Evolutionary conservation across 1,140 invertebrate species (phyloP).

Genomic region (Rhopalosiphum padi): DNA sequence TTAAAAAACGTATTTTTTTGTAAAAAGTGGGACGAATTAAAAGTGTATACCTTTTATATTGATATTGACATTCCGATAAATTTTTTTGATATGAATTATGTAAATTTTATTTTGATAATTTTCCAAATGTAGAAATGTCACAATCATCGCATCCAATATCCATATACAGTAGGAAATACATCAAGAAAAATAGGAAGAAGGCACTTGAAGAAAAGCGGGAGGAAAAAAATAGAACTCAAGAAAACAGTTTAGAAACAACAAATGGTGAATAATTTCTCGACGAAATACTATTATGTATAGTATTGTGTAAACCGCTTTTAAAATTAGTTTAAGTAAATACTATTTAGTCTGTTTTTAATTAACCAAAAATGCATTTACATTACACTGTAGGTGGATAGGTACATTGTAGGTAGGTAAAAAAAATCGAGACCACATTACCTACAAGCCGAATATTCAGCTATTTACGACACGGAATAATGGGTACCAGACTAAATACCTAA

Average conservation of each 20-base stretch:
- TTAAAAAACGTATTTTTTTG: background rate
- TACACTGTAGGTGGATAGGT: background rate
- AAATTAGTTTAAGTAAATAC: background rate
- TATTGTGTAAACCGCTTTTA: background rate
- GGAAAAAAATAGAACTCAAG: background rate
- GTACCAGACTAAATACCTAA: background rate
- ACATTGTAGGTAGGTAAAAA: background rate
- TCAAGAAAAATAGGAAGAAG: background rate
- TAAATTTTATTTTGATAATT: background rate
- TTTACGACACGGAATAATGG: background rate
- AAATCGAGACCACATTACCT: background rate
- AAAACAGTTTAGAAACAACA: constrained; percentile 24
- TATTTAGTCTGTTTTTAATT: background rate
- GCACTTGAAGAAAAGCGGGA: background rate
- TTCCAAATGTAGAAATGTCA: background rate
- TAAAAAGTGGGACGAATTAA: background rate
- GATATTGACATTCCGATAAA: background rate
- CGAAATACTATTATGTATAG: background rate
- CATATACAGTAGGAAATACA: background rate
- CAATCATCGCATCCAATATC: background rate
- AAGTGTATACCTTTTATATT: background rate
- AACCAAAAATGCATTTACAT: background rate
- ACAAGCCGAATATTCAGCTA: background rate
- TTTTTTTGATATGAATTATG: background rate
- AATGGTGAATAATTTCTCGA: background rate